Evolutionary conservation across 2,888 invertebrate genomes (phyloP).

Genomic region (Watsonalla binaria): DNA sequence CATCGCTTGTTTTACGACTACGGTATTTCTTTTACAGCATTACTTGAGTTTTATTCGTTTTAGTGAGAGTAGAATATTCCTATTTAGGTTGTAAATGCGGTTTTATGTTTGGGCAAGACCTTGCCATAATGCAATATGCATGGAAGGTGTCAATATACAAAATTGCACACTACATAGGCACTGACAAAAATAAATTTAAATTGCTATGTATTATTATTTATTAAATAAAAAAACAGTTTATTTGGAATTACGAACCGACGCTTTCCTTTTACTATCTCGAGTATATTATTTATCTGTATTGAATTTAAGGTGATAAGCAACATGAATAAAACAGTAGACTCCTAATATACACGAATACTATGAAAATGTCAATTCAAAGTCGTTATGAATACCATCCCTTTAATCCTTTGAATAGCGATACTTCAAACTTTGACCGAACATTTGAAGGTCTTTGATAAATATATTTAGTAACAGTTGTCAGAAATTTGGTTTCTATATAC

Average conservation of each 20-base stretch:
- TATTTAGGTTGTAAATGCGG: slow-evolving; percentile 13
- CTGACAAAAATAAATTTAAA: too few species aligned
- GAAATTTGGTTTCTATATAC: neutral
- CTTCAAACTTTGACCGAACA: neutral
- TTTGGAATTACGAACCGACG: too few species aligned
- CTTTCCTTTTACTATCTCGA: too few species aligned
- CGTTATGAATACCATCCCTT: neutral
- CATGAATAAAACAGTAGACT: neutral
- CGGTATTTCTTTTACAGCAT: slow-evolving; percentile 31
- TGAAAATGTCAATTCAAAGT: neutral
- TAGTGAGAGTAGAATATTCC: slow-evolving; percentile 28
- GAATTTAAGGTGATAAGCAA: neutral
- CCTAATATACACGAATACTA: neutral
- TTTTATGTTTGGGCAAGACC: slow-evolving; percentile 11
- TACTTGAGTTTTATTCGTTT: slow-evolving; percentile 41
- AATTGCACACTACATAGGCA: too few species aligned
- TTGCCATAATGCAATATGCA: neutral
- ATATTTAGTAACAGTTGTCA: neutral
- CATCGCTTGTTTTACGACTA: slow-evolving; percentile 35
- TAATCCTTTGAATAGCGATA: neutral
- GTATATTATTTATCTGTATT: too few species aligned
- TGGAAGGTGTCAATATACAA: neutral
- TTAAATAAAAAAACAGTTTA: too few species aligned
- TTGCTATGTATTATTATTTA: too few species aligned
- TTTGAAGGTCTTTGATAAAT: neutral